Base-by-base conservation (phyloP, 2,888 invertebrate species). In the Zhuqinia jingwanae region DNA sequence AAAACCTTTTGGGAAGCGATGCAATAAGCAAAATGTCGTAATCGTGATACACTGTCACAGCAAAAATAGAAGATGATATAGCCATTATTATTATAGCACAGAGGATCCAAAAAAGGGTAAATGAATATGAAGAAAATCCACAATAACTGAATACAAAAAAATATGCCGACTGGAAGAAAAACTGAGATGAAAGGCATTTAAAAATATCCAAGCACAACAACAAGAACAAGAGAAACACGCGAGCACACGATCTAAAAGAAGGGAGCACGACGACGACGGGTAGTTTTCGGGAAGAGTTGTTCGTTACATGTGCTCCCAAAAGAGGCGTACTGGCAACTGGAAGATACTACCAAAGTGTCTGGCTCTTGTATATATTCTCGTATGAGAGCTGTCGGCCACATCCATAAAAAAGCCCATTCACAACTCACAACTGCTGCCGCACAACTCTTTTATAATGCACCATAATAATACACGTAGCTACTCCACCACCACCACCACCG, bases 361-460 rank as follows among this genome's bases (percentile, higher is more conserved):
- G 77, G 27, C 53, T 36, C 36, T n/a, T n/a, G 47, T 81, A 77
- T 87, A 81, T 82, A 81, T 8, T 22, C 25, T 27, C 25, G 70
- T 36, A 27, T 20, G 13, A 36, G 27, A 68, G 58, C 70, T 36
- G 36, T 42, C 36, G n/a, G 15, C 81, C 45, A 50, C 30, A 8
- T 53, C 58, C 58, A 30, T 73, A 86, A 86, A 79, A n/a, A 86
- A 86, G 75, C 56, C 70, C 86, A 87, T 87, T 87, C 86, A 87
- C 86, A 87, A 85, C 36, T n/a, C n/a, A 63, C 30, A 47, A 47
- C 58, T 25, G 36, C 68, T 56, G 75, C 58, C 56, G 36, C 47
- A 75, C 47, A 22, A 15, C 22, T 8, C 15, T 36, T 42, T 65
- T 47, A n/a, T 42, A 22, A 47, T 27, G 11, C 17, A 25, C 47